Conservation (phyloP, 2,797 vertebrate genomes). For the Pelobates cultripes region DNA sequence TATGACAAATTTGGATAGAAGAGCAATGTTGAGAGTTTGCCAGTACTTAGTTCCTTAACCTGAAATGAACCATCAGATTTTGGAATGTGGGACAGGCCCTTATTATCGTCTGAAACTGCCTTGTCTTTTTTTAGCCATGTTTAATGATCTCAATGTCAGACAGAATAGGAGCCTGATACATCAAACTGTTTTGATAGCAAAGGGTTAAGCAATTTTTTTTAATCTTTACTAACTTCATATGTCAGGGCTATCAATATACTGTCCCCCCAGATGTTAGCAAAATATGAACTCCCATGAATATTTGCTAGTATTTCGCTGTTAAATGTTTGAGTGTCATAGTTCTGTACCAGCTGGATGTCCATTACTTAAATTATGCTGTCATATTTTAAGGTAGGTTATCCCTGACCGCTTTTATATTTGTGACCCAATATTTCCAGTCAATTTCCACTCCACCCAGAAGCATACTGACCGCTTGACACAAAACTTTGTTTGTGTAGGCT, state of each 20-base stretch:
- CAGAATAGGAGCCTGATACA: too few species aligned
- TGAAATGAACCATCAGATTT: slow-evolving; percentile 14
- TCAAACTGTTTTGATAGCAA: too few species aligned
- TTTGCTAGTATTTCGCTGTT: too few species aligned
- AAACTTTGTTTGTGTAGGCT: background rate
- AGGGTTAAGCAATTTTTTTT: too few species aligned
- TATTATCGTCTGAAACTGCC: background rate
- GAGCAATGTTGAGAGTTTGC: slow-evolving; percentile 12
- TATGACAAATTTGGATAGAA: background rate
- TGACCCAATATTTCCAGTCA: background rate
- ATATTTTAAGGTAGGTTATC: background rate
- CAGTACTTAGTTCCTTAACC: slow-evolving; percentile 16
- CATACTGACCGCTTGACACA: slow-evolving; percentile 31
- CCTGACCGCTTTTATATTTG: background rate
- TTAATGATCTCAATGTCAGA: too few species aligned
- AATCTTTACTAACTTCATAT: too few species aligned
- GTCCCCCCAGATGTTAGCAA: too few species aligned
- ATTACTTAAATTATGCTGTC: too few species aligned
- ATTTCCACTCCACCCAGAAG: background rate
- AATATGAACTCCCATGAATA: too few species aligned
- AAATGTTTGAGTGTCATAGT: too few species aligned
- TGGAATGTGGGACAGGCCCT: background rate
- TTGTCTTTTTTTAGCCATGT: background rate
- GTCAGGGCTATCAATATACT: too few species aligned
- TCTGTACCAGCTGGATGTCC: too few species aligned